Conservation (phyloP, 2,888 invertebrate species). For the Andrena bucephala region DNA sequence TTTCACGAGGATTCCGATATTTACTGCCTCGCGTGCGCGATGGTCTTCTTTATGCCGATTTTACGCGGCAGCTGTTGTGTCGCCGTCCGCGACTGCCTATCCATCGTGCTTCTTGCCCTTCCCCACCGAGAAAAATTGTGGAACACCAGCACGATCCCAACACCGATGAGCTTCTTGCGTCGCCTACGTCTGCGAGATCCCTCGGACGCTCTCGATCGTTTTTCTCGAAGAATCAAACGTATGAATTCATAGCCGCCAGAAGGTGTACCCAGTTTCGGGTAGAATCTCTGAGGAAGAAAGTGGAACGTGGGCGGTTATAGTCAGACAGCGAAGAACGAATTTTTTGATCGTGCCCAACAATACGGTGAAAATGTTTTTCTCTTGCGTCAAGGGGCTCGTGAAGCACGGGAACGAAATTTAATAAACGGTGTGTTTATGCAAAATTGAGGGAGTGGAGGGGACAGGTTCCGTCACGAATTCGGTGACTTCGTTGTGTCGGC, state of each 20-base stretch:
- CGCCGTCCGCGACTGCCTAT: slow-evolving; percentile 58
- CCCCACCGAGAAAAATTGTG: slow-evolving; percentile 7
- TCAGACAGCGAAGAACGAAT: too few relatives aligned
- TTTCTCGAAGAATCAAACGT: not conserved
- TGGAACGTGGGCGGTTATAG: not conserved
- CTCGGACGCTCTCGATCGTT: not conserved
- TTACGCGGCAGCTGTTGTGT: slow-evolving; percentile 69
- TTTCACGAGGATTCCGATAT: slow-evolving; percentile 73
- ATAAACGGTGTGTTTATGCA: slow-evolving; percentile 29
- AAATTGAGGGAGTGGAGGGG: slow-evolving; percentile 7
- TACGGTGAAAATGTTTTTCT: too few relatives aligned
- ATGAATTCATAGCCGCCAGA: not conserved
- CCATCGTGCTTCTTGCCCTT: slow-evolving; percentile 15
- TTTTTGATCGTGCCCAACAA: too few relatives aligned
- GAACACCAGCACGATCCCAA: not conserved
- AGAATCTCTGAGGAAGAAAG: not conserved
- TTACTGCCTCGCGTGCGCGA: slow-evolving; percentile 71
- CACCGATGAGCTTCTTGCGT: not conserved
- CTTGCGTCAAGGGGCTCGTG: not conserved
- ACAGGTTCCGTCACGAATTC: slow-evolving; percentile 18
- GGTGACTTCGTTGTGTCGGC: slow-evolving; percentile 12
- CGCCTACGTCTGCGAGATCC: not conserved
- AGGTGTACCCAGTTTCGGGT: not conserved
- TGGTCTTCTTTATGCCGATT: slow-evolving; percentile 68
- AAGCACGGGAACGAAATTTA: slow-evolving; percentile 11